These are phyloP conservation scores for Cabera pusaria DNA, from an alignment of 2,888 invertebrate genomes.

Conservation along the genomic window DNA sequence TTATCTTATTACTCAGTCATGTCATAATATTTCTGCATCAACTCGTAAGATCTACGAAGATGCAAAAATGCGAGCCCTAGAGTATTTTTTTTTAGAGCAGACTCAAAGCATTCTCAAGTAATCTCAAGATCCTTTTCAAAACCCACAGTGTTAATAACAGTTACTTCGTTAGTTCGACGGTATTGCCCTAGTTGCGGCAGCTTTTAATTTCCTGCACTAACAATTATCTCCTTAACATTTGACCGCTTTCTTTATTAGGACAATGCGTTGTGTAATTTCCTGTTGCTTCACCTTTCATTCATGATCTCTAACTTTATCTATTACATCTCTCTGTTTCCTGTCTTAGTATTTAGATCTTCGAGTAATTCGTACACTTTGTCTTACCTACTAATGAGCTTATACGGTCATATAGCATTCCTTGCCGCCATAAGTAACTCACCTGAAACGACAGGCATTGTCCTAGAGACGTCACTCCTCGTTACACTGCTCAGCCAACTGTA, in stretches of 20 bases:
- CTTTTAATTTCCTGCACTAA: conserved; percentile 78
- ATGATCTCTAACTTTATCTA: conserved; percentile 21
- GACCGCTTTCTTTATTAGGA: conserved; percentile 77
- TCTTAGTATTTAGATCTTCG: background rate
- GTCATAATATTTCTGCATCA: conserved; percentile 26
- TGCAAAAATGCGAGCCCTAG: too few species aligned
- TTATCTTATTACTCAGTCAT: conserved; percentile 18
- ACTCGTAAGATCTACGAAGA: conserved; percentile 45
- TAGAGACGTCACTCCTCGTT: conserved; percentile 61
- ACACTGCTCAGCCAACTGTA: conserved; percentile 48
- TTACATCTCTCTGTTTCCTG: conserved; percentile 7
- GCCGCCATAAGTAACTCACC: conserved; percentile 47
- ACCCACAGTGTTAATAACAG: conserved; percentile 17
- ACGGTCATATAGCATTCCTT: conserved; percentile 33
- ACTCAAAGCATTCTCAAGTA: conserved; percentile 22
- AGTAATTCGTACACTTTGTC: background rate
- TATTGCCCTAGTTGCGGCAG: conserved; percentile 75
- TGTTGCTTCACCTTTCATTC: conserved; percentile 37
- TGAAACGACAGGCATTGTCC: conserved; percentile 53
- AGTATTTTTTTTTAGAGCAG: too few species aligned
- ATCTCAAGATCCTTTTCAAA: conserved; percentile 41
- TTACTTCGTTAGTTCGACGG: conserved; percentile 27
- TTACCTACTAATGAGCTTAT: background rate
- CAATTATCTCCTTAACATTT: conserved; percentile 82
- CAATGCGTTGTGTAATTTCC: conserved; percentile 63